These are phyloP conservation scores for Netelia melanura DNA, from an alignment of 2,888 invertebrate genomes.

Conservation along the genomic window DNA sequence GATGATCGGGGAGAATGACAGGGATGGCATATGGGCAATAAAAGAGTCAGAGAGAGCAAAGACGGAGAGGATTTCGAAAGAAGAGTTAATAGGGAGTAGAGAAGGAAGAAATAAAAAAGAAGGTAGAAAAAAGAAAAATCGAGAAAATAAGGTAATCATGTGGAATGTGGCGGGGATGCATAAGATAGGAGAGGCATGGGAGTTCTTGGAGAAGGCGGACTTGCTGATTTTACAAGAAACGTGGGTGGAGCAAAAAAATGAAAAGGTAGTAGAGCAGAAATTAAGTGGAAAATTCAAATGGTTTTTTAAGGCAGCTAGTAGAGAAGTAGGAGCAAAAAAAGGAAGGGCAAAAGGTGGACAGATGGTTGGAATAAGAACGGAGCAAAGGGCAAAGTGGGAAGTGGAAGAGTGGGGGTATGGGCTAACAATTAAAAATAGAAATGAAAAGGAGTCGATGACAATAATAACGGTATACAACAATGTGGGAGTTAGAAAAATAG, in stretches of 20 bases:
- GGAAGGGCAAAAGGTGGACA: constrained; percentile 22
- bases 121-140: background rate
- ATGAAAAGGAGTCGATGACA: background rate
- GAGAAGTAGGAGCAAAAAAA: background rate
- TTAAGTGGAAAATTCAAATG: constrained; percentile 13
- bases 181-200: constrained; percentile 13
- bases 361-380: constrained; percentile 16
- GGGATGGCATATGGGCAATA: too few relatives aligned
- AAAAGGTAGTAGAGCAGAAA: background rate
- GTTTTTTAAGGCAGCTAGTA: constrained; percentile 4
- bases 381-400: background rate
- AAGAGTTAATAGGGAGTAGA: background rate
- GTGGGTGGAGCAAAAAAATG: constrained; percentile 39
- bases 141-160: constrained; percentile 10
- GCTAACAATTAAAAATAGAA: background rate
- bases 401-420: constrained; percentile 18
- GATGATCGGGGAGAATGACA: too few relatives aligned
- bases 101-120: background rate
- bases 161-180: constrained; percentile 31
- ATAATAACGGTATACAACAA: constrained; percentile 34
- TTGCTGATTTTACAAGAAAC: background rate
- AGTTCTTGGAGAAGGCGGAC: background rate
- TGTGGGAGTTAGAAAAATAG: constrained; percentile 11
- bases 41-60: too few relatives aligned
- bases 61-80: too few relatives aligned